Percentiles rank a stretch among this genome's conserved stretches.
These are phyloP conservation scores for Labrus mixtus DNA, from an alignment of 2,113 vertebrate species.

Conservation along the genomic window DNA sequence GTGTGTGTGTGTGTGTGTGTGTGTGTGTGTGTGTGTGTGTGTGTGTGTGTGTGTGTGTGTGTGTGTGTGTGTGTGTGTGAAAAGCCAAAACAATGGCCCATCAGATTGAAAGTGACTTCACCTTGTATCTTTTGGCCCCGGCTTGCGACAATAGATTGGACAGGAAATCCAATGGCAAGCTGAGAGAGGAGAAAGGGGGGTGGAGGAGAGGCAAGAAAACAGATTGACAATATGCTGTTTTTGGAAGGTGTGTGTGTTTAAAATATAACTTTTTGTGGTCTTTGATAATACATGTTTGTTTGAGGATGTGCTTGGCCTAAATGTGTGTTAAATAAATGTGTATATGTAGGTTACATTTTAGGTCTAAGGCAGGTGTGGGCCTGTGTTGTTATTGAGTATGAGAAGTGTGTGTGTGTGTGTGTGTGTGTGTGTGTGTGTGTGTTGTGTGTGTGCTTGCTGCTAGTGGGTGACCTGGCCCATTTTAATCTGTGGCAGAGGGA, in stretches of 20 bases:
- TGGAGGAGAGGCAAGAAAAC: conserved; percentile 76
- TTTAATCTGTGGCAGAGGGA: conserved; percentile 95
- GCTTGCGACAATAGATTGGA: conserved; percentile 90
- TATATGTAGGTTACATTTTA: neutral
- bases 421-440: conserved; percentile 30
- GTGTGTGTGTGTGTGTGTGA: conserved; percentile 35
- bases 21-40: conserved; percentile 31
- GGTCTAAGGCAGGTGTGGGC: conserved; percentile 3
- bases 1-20: conserved; percentile 20
- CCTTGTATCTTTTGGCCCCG: conserved; percentile 90
- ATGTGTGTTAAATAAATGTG: neutral
- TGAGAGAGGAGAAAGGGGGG: conserved; percentile 83
- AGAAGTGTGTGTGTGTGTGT: conserved; percentile 1
- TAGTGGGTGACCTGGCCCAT: conserved; percentile 80
- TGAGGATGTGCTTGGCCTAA: neutral
- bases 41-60: conserved; percentile 34
- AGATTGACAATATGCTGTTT: conserved; percentile 84
- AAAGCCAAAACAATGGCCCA: conserved; percentile 88
- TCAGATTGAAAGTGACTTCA: conserved; percentile 94
- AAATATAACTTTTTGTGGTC: conserved; percentile 5
- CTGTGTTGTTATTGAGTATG: conserved; percentile 23
- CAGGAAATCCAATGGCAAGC: conserved; percentile 90
- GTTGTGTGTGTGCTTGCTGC: conserved; percentile 49
- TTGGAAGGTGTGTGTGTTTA: conserved; percentile 6
- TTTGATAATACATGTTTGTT: conserved; percentile 5